Evolutionary conservation across 2,113 vertebrate species (phyloP).

Genomic region (Edolisoma coerulescens): DNA sequence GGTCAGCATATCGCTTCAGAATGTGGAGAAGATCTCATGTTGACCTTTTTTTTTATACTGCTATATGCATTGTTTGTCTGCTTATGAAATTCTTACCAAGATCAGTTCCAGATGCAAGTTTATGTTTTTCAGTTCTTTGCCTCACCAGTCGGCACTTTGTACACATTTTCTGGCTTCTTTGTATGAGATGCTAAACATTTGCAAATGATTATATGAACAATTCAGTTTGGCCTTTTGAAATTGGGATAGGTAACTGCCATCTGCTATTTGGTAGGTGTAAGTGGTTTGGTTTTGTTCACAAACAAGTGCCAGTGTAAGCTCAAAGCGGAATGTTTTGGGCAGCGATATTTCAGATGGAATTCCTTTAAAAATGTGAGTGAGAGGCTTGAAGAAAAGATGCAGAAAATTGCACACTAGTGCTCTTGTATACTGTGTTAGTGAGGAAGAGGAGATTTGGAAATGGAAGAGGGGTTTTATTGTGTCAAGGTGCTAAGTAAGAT

Average conservation of each 20-base stretch:
- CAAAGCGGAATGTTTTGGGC: not conserved
- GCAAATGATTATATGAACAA: not conserved
- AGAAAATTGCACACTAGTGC: not conserved
- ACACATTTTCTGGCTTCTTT: not conserved
- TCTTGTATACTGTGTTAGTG: not conserved
- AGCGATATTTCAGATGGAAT: not conserved
- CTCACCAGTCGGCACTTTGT: not conserved
- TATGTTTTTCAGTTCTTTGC: not conserved
- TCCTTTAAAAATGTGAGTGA: not conserved
- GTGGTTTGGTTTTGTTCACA: not conserved
- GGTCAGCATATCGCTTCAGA: not conserved
- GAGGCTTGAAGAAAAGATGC: not conserved
- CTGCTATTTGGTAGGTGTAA: not conserved
- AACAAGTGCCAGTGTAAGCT: not conserved
- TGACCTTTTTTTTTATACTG: not conserved
- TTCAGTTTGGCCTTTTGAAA: not conserved
- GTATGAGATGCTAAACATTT: not conserved
- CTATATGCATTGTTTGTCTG: not conserved
- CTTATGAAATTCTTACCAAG: not conserved
- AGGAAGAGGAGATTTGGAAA: not conserved
- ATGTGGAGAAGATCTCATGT: not conserved
- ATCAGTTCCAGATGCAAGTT: not conserved
- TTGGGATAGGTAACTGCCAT: not conserved
- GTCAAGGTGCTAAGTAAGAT: not conserved
- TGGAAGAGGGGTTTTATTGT: not conserved